Base-by-base conservation (phyloP, 2,113 vertebrate species). In the Halcyon senegalensis region DNA sequence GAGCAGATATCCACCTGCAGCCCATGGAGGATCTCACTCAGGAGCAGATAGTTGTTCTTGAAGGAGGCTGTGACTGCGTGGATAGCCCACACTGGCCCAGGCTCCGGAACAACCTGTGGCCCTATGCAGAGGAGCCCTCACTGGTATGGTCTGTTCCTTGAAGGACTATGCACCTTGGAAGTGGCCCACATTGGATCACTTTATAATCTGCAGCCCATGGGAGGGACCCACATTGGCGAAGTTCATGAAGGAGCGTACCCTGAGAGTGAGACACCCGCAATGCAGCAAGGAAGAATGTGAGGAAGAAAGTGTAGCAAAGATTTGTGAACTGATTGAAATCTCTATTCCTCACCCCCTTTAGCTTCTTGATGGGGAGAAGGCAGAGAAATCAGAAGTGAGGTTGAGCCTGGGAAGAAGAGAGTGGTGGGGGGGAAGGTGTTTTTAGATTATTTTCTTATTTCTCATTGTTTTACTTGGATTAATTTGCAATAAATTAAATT, bases 261-360 rank as follows among this genome's bases (percentile, higher is more conserved):
- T 1, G 3, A 37, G 30, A 5, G 3, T 31, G 12, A 24, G 24
- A 55, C 10, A 16, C 2, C 23, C 28, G 55, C 0, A 4, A 5
- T 39, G 39, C 20, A 44, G 31, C 7, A 37, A 12, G 25, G 5
- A 43, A 43, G 9, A 55, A 7, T 16, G 19, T 70, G 51, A 75
- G n/a, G 31, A 66, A 24, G 28, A 95, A 80, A 9, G 35, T 51
- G 58, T 5, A 14, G 4, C 23, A 76, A 39, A 51, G 20, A 43
- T 1, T 25, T 53, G 37, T 31, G 12, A 83, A 24, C 13, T 59
- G 15, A 63, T 5, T 6, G 5, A 10, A 66, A 44, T 4, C 3
- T 6, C 6, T 9, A 39, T 51, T 76, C 15, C 12, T 79, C 9
- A 48, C n/a, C 7, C 19, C 7, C 5, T 13, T 25, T 1, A 55